A percentile compares a stretch with the other conserved stretches of the same genome.
phyloP scores from a whole-genome alignment of 37 sponge, comb jelly and placozoan genomes.

The Chondrilla cf. caribensis region DNA sequence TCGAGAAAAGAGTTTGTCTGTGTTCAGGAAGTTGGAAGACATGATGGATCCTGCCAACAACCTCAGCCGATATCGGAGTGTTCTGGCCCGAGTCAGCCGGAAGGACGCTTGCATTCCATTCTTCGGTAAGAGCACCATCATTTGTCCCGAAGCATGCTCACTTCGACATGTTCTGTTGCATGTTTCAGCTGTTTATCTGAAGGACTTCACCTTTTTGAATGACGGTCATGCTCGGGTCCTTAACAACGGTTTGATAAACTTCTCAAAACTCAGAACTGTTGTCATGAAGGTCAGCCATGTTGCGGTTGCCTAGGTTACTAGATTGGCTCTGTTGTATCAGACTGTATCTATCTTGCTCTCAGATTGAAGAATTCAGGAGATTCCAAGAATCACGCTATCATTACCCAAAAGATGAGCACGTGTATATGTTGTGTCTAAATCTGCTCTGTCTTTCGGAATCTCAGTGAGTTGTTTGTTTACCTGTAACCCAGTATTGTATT shows the following conservation, averaged over 20 bases:
- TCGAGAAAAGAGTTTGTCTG: slow-evolving; percentile 42
- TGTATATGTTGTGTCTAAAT: slow-evolving; percentile 36
- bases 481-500: background rate
- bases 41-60: slow-evolving; percentile 59
- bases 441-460: slow-evolving; percentile 46
- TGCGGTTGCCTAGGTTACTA: background rate
- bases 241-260: slow-evolving; percentile 77
- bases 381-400: slow-evolving; percentile 63
- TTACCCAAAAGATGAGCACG: slow-evolving; percentile 48
- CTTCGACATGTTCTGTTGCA: background rate
- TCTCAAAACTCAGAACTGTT: slow-evolving; percentile 76
- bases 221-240: slow-evolving; percentile 63
- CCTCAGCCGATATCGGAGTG: slow-evolving; percentile 52
- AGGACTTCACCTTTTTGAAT: slow-evolving; percentile 73
- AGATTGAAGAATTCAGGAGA: slow-evolving; percentile 73
- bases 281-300: slow-evolving; percentile 40
- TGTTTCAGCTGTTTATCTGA: slow-evolving; percentile 65
- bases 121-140: slow-evolving; percentile 53
- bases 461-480: slow-evolving; percentile 47
- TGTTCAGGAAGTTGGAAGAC: slow-evolving; percentile 42
- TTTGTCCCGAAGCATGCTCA: no score
- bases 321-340: background rate
- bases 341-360: background rate
- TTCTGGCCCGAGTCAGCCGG: slow-evolving; percentile 29
- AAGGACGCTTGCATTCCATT: slow-evolving; percentile 66